Evolutionary conservation across 2,113 vertebrate genomes (phyloP).

Genomic region (Chlamydotis undulata): DNA sequence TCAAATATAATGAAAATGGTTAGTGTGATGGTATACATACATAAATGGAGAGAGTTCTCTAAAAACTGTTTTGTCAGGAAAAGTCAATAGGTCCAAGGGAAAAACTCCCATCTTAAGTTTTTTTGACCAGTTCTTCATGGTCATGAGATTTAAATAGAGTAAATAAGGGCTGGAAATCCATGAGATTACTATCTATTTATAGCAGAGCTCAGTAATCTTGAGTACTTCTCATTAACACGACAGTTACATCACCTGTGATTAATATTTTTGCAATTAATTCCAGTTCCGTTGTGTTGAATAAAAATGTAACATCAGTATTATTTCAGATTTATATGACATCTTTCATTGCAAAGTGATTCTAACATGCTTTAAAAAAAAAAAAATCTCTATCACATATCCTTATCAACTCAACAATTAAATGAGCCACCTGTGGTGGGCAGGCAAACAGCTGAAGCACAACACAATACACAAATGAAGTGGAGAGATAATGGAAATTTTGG

Average conservation of each 20-base stretch:
- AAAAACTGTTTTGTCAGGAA: neutral
- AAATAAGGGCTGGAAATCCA: neutral
- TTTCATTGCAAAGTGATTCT: neutral
- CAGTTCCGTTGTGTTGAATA: neutral
- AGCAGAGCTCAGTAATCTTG: constrained; percentile 4
- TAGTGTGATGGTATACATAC: neutral
- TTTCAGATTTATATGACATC: neutral
- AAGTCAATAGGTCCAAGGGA: neutral
- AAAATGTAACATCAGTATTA: neutral
- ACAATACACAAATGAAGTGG: neutral
- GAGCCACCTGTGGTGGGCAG: neutral
- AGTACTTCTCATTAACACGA: neutral
- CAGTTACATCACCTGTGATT: constrained; percentile 1
- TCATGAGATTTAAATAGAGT: neutral
- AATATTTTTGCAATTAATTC: constrained; percentile 1
- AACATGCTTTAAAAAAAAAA: neutral
- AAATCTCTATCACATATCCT: neutral
- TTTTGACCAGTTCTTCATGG: neutral
- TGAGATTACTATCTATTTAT: neutral
- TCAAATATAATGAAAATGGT: neutral
- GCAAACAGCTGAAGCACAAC: neutral
- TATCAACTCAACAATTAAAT: neutral
- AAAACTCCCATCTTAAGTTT: neutral
- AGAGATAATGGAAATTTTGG: neutral
- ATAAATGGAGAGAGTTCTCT: neutral